These are phyloP conservation scores for Chromoteleia sp. DNA, from an alignment of 2,888 invertebrate species.

Conservation along the genomic window DNA sequence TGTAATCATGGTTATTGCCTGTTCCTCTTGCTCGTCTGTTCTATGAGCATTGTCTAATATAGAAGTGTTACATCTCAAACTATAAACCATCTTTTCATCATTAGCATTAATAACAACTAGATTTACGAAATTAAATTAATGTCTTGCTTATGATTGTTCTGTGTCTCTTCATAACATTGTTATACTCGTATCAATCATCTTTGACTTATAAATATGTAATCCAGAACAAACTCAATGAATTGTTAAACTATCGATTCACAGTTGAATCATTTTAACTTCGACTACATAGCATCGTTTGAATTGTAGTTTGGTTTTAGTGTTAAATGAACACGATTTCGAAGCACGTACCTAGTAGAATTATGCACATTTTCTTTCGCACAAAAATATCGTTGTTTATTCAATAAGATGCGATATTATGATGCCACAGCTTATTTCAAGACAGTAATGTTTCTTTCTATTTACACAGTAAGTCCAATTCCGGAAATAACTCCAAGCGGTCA, in stretches of 20 bases:
- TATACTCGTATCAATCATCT: neutral
- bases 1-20: slow-evolving; percentile 76
- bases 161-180: slow-evolving; percentile 6
- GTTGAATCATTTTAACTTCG: neutral
- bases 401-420: neutral
- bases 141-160: slow-evolving; percentile 25
- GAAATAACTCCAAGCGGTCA: slow-evolving; percentile 90
- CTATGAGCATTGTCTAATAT: slow-evolving; percentile 21
- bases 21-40: slow-evolving; percentile 60
- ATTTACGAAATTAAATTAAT: slow-evolving; percentile 11
- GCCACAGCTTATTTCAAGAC: slow-evolving; percentile 2
- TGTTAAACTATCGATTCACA: neutral
- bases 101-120: slow-evolving; percentile 11
- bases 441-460: slow-evolving; percentile 30
- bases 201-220: slow-evolving; percentile 3
- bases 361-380: slow-evolving; percentile 52
- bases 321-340: slow-evolving; percentile 35
- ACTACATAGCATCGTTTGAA: slow-evolving; percentile 12
- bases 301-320: slow-evolving; percentile 23
- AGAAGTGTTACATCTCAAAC: slow-evolving; percentile 35
- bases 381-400: slow-evolving; percentile 36
- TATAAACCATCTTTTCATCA: slow-evolving; percentile 18
- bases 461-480: slow-evolving; percentile 90
- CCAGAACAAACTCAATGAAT: slow-evolving; percentile 2
- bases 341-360: slow-evolving; percentile 63